These are phyloP conservation scores for Coreius guichenoti DNA, from an alignment of 2,797 vertebrate species.

Conservation along the genomic window DNA sequence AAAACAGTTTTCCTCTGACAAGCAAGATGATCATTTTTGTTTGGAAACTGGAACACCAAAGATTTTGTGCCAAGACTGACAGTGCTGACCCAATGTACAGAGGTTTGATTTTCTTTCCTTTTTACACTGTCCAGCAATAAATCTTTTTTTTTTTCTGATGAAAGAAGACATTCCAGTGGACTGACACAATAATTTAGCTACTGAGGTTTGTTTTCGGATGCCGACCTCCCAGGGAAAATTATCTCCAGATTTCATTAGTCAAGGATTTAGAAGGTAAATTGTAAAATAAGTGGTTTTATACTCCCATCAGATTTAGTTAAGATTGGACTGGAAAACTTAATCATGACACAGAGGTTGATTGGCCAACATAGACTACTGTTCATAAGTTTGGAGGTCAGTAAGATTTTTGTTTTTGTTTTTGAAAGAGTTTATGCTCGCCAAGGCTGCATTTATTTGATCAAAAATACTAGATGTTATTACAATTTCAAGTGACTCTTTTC, in stretches of 20 bases:
- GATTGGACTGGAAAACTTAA: not conserved
- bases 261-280: not conserved
- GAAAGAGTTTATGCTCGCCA: not conserved
- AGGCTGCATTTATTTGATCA: not conserved
- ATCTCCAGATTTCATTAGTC: slow-evolving; percentile 24
- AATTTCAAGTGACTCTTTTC: not conserved
- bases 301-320: slow-evolving; percentile 1
- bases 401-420: not conserved
- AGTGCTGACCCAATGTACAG: not conserved
- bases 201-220: not conserved
- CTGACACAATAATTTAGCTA: not conserved
- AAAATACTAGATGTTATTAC: not conserved
- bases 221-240: not conserved
- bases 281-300: slow-evolving; percentile 15
- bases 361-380: not conserved
- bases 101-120: not conserved
- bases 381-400: not conserved
- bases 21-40: not conserved
- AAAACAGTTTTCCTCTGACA: not conserved
- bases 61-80: not conserved
- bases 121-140: not conserved
- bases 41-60: not conserved
- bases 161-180: not conserved
- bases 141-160: not conserved
- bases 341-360: not conserved